These are phyloP conservation scores for Euschistus heros DNA, from an alignment of 1,140 invertebrate genomes.

Conservation along the genomic window DNA sequence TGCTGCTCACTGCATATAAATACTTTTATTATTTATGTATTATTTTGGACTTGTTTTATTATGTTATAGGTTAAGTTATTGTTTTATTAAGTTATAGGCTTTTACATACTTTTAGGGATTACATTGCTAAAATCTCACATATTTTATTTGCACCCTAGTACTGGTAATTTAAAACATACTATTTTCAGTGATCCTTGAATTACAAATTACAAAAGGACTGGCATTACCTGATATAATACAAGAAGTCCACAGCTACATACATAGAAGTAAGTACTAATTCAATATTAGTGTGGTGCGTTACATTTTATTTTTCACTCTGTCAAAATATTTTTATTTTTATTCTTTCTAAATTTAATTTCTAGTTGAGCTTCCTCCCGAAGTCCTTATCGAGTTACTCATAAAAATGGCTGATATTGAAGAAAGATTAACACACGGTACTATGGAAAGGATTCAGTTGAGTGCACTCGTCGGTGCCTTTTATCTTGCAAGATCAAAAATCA, in stretches of 20 bases:
- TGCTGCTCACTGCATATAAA: too few relatives aligned
- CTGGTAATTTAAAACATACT: slow-evolving; percentile 5
- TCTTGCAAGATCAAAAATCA: slow-evolving; percentile 33
- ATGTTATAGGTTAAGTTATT: too few relatives aligned
- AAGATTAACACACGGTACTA: slow-evolving; percentile 43
- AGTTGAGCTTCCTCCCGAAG: slow-evolving; percentile 48
- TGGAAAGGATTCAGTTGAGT: slow-evolving; percentile 50
- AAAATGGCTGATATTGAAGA: slow-evolving; percentile 52
- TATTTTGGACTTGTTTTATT: too few relatives aligned
- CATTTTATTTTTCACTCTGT: not conserved
- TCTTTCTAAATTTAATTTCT: slow-evolving; percentile 30
- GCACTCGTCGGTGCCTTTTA: slow-evolving; percentile 45
- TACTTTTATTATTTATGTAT: too few relatives aligned
- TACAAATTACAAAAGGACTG: slow-evolving; percentile 78
- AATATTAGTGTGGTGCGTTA: too few relatives aligned
- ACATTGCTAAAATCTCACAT: too few relatives aligned
- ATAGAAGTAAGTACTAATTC: slow-evolving; percentile 58
- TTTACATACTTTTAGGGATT: too few relatives aligned
- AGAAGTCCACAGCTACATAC: slow-evolving; percentile 73
- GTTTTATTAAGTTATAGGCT: too few relatives aligned
- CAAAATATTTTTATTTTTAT: not conserved
- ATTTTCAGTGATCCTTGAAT: slow-evolving; percentile 62
- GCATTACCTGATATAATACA: slow-evolving; percentile 83
- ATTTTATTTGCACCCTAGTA: too few relatives aligned
- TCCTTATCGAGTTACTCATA: slow-evolving; percentile 44